phyloP scores from a whole-genome alignment of 2,888 invertebrate species.

The Acleris emargana region DNA sequence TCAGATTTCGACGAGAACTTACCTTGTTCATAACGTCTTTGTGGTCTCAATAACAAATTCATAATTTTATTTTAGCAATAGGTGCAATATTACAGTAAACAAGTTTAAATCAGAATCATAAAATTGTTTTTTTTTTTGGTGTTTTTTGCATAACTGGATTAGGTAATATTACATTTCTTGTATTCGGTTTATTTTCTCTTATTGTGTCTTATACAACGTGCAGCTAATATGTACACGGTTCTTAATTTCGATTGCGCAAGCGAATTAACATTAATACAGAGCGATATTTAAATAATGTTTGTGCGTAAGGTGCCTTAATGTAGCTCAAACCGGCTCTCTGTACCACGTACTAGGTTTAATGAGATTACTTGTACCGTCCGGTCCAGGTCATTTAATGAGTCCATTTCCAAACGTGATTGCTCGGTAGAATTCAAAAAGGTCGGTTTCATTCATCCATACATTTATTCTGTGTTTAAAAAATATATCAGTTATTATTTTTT shows the following conservation, averaged over 20 bases:
- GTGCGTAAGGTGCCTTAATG: conserved; percentile 2
- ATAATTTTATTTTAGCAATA: neutral
- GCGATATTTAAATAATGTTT: conserved; percentile 17
- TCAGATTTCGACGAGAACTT: neutral
- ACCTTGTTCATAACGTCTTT: too few species aligned
- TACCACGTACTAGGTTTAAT: neutral
- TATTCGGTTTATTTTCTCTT: conserved; percentile 3
- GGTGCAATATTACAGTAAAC: neutral
- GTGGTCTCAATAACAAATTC: too few species aligned
- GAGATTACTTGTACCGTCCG: too few species aligned
- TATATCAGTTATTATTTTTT: neutral
- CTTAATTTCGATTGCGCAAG: conserved; percentile 19
- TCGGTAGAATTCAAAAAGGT: too few species aligned
- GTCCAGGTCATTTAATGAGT: too few species aligned
- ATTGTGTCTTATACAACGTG: conserved; percentile 16
- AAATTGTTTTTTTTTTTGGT: neutral
- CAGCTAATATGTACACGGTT: neutral
- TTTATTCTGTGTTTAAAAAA: too few species aligned
- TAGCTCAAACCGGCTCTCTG: conserved; percentile 8
- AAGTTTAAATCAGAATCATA: neutral
- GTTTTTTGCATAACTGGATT: conserved; percentile 10
- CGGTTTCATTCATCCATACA: too few species aligned
- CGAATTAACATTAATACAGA: conserved; percentile 15
- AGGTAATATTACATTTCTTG: conserved; percentile 9
- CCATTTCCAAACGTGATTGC: too few species aligned